Base-by-base conservation (phyloP, 2,797 vertebrate genomes). In the Sebastes trivittatus region DNA sequence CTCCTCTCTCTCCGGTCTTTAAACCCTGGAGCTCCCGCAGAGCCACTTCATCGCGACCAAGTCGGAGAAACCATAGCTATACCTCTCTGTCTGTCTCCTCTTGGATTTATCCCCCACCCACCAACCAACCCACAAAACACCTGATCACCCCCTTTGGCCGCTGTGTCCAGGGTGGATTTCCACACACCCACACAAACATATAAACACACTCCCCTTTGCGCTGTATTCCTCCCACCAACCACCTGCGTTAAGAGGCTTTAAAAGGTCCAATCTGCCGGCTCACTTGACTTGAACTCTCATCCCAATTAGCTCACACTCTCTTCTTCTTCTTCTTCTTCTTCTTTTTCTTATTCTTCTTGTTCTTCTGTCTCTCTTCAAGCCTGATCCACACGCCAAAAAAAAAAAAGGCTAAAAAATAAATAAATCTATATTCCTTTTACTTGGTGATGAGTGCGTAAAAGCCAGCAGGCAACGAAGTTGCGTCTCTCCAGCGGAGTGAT, bases 191-290 rank as follows among this genome's bases (percentile, higher is more conserved):
- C 80, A 74, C 58, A 71, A 46, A 78, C 83, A 75, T 70, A 63
- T 4, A 77, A 84, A 90, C 89, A 89, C 86, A 61, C 87, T 79
- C 60, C 80, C 75, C 74, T 81, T 25, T 18, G 78, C 75, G 83
- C 82, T 72, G 78, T 90, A 80, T 90, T 90, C 87, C 85, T 78
- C 81, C 89, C 88, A 90, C 91, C 93, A 91, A 90, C 91, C 93
- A 91, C 89, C 86, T 86, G 93, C 87, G 88, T 92, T 95, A 96
- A 96, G 94, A 95, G 88, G 95, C 95, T 96, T 96, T 95, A 77
- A 92, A 92, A 88, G 83, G 91, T 94, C 87, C 91, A 93, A 93
- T 94, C 94, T 93, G 94, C 92, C 91, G 88, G 83, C 86, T 95
- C 92, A 92, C 92, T 95, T 88, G 93, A 94, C 93, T 93, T 93